A percentile compares a stretch with the other conserved stretches of the same genome.
These are phyloP conservation scores for Sanderia malayensis DNA, from an alignment of 30 jellyfish, hydroid and myxozoan genomes.

Conservation along the genomic window DNA sequence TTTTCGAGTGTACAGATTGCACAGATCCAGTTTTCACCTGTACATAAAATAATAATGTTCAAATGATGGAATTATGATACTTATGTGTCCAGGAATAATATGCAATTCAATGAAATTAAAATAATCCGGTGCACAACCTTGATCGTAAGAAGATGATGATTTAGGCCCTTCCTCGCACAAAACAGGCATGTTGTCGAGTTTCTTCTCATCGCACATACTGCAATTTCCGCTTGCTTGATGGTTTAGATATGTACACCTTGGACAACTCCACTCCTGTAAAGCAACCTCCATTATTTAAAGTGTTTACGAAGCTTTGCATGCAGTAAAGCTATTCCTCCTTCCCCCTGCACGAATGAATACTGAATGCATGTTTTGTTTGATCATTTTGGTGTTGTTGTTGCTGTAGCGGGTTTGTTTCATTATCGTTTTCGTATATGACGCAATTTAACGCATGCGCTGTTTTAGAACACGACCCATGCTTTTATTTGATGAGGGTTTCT, in stretches of 20 bases:
- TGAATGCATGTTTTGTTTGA: too few relatives aligned
- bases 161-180: neutral
- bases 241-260: neutral
- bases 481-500: too few relatives aligned
- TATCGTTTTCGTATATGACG: neutral
- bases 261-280: neutral
- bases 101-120: neutral
- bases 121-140: neutral
- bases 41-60: neutral
- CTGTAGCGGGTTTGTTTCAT: slow-evolving; percentile 1
- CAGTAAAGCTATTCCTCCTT: too few relatives aligned
- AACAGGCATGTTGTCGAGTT: neutral
- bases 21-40: slow-evolving; percentile 54
- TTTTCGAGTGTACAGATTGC: slow-evolving; percentile 53
- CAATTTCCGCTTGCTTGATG: neutral
- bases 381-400: slow-evolving; percentile 1
- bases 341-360: too few relatives aligned
- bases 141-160: neutral
- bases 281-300: neutral
- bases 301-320: too few relatives aligned
- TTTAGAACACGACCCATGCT: neutral
- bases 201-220: neutral
- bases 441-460: neutral
- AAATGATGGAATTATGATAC: too few relatives aligned
- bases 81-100: neutral